A percentile compares a stretch with the other conserved stretches of the same genome.
Evolutionary conservation across 2,113 vertebrate species (phyloP).

Genomic region (Piaya cayana): DNA sequence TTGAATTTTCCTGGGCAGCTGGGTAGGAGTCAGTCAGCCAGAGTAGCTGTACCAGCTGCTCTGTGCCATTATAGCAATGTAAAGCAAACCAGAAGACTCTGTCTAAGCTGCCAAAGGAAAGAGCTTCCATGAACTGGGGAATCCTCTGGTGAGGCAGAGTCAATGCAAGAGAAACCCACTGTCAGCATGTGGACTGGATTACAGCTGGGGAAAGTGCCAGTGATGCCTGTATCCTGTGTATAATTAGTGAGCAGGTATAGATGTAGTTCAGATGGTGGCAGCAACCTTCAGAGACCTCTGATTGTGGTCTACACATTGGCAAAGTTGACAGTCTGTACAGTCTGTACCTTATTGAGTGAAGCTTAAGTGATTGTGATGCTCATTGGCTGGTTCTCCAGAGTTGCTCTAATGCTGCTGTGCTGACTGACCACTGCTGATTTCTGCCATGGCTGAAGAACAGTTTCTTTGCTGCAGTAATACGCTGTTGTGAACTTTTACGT

Average conservation of each 20-base stretch:
- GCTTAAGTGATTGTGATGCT: neutral
- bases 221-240: neutral
- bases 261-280: neutral
- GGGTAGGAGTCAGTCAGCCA: neutral
- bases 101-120: neutral
- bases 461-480: neutral
- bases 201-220: neutral
- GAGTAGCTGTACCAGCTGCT: neutral
- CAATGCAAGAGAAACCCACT: neutral
- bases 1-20: neutral
- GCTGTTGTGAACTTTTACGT: neutral
- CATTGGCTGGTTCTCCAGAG: neutral
- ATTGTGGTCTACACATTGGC: neutral
- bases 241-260: neutral
- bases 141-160: neutral
- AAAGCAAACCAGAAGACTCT: constrained; percentile 50
- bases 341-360: neutral
- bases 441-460: neutral
- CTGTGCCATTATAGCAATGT: neutral
- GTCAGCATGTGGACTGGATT: neutral
- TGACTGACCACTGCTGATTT: neutral
- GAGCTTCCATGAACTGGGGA: neutral
- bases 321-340: neutral
- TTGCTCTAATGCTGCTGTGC: neutral
- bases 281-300: neutral